These are phyloP conservation scores for Drosophila neocordata DNA, from an alignment of 1,140 invertebrate genomes.

Conservation along the genomic window DNA sequence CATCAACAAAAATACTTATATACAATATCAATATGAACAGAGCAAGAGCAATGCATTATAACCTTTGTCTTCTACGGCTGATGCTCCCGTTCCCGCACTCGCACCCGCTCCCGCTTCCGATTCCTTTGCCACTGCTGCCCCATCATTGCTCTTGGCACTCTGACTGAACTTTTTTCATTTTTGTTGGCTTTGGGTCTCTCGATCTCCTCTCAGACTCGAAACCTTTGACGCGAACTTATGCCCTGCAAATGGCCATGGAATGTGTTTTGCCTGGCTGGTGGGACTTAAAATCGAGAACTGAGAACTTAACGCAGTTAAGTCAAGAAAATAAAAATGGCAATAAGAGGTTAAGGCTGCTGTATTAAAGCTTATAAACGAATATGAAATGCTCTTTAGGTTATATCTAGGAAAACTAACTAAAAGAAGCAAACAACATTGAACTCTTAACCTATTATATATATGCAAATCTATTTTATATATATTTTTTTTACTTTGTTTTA, in stretches of 20 bases:
- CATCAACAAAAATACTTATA: conserved; percentile 12
- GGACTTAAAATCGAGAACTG: conserved; percentile 40
- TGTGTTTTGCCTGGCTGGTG: conserved; percentile 58
- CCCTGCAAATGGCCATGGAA: conserved; percentile 79
- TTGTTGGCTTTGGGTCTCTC: conserved; percentile 5
- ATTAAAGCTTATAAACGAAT: neutral
- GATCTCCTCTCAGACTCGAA: conserved; percentile 36
- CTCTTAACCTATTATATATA: no score
- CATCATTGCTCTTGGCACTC: conserved; percentile 51
- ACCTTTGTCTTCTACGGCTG: conserved; percentile 50
- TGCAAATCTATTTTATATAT: neutral
- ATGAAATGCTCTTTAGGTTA: neutral
- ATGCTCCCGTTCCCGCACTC: conserved; percentile 49
- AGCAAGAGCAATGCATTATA: conserved; percentile 59
- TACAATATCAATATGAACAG: conserved; percentile 66
- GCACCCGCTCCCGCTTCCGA: no score
- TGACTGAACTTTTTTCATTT: conserved; percentile 29
- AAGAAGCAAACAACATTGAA: no score
- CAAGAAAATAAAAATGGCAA: conserved; percentile 42
- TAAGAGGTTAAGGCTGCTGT: conserved; percentile 19
- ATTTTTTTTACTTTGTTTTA: no score
- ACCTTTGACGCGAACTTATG: conserved; percentile 81
- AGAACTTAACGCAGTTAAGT: conserved; percentile 46
- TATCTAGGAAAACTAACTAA: neutral
- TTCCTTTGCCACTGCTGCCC: no score